Base-by-base conservation (phyloP, 2,888 invertebrate genomes). In the Scaptomyza flava region DNA sequence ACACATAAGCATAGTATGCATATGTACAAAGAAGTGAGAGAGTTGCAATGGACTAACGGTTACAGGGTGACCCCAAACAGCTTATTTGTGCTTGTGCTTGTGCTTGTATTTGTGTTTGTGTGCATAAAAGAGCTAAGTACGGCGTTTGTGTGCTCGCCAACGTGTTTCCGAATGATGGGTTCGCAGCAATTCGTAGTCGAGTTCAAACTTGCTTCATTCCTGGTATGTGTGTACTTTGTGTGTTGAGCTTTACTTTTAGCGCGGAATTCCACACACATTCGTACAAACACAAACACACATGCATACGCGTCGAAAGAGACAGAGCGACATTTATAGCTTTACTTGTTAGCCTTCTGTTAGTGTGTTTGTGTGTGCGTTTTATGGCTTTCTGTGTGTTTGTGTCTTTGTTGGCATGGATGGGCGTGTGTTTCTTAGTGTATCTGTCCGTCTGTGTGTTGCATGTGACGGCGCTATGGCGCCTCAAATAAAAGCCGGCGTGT, bases 391-490 rank as follows among this genome's bases (percentile, higher is more conserved):
- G 9, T 59, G 42, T 59, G 5, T 51, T 43, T 59, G 45, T 62
- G 38, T 14, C 8, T 52, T 36, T 59, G 38, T 14, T 8, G 56
- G 42, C 58, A 50, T 61, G 50, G 58, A 48, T 48, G 48, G 48
- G 68, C 68, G 68, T 46, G 67, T 58, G 45, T 56, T 69, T 56
- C 45, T 62, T 33, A 43, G 50, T 68, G 51, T 46, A 38, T 63
- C 46, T 61, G 54, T 56, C 45, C 2, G 23, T 27, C 27, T 27
- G 27, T 46, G 59, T 50, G 77, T 81, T 81, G 79, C 78, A 84
- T 86, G 79, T 81, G 78, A 78, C 82, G 84, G 81, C 73, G 84
- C 84, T 78, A 84, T 87, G 84, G 73, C 78, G 82, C 87, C 81
- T 77, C 79, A 71, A 63, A 84, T 87, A 84, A 86, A 84, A 69